A percentile compares a stretch with the other conserved stretches of the same genome.
phyloP scores from a whole-genome alignment of 2,888 invertebrate genomes.

The Omphaloscelis lunosa region DNA sequence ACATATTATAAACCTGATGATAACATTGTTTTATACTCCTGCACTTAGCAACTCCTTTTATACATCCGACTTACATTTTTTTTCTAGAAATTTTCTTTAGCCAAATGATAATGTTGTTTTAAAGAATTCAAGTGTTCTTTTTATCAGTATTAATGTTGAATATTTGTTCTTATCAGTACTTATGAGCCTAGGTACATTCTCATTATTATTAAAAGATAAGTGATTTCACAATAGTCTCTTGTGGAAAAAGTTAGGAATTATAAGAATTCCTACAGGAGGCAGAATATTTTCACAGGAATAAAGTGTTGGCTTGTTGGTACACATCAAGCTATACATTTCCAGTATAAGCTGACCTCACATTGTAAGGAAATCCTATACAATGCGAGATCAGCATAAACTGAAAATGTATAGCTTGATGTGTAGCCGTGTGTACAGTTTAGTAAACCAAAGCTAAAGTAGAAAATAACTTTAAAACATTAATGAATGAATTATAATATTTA shows the following conservation, averaged over 20 bases:
- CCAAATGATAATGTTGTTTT: neutral
- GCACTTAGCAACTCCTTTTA: conserved; percentile 44
- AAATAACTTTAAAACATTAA: neutral
- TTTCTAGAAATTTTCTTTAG: neutral
- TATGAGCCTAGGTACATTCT: conserved; percentile 40
- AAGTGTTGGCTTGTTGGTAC: neutral
- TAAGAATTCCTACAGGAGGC: neutral
- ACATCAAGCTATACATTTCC: too few species aligned
- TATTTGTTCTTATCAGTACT: conserved; percentile 35
- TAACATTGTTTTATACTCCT: conserved; percentile 44
- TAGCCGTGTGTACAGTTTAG: too few species aligned
- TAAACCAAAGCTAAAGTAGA: neutral
- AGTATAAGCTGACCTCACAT: too few species aligned
- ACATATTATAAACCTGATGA: conserved; percentile 58
- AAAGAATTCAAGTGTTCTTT: conserved; percentile 12
- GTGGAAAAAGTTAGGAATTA: neutral
- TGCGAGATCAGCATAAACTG: too few species aligned
- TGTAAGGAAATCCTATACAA: too few species aligned
- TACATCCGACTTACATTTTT: neutral
- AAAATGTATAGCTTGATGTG: too few species aligned
- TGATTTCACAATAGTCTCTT: conserved; percentile 30
- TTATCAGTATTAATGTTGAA: conserved; percentile 38
- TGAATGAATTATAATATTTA: neutral
- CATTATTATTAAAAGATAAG: conserved; percentile 44
- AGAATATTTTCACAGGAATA: neutral